These are phyloP conservation scores for Luperina nickerlii DNA, from an alignment of 2,888 invertebrate species.

Conservation along the genomic window DNA sequence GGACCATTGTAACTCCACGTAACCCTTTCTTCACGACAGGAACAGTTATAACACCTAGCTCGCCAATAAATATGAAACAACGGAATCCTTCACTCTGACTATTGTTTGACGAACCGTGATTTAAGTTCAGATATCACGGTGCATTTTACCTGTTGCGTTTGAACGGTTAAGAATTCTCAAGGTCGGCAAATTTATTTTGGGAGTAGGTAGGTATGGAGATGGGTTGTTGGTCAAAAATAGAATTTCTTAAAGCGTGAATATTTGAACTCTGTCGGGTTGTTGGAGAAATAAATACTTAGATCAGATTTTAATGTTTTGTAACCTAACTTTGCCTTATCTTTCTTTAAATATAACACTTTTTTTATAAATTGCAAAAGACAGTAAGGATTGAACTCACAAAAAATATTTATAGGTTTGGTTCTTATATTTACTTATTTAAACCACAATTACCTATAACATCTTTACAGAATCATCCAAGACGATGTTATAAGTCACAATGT, in stretches of 20 bases:
- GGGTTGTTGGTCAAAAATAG: slow-evolving; percentile 26
- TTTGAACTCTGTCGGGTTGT: slow-evolving; percentile 1
- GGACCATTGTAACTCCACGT: slow-evolving; percentile 69
- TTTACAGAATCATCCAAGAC: no score
- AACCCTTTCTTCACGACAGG: slow-evolving; percentile 76
- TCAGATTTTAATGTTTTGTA: neutral
- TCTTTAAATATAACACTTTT: neutral
- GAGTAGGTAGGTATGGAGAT: slow-evolving; percentile 31
- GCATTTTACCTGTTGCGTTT: slow-evolving; percentile 66
- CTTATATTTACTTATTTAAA: neutral
- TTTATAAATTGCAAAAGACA: neutral
- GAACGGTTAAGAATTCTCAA: slow-evolving; percentile 55
- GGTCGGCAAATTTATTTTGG: slow-evolving; percentile 48
- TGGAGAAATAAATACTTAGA: slow-evolving; percentile 3
- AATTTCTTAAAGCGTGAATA: slow-evolving; percentile 27
- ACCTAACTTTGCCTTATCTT: neutral
- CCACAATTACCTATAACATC: no score
- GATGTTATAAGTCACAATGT: no score
- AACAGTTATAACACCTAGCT: slow-evolving; percentile 68
- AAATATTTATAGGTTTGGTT: neutral
- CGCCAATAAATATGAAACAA: slow-evolving; percentile 62
- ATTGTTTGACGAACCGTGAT: slow-evolving; percentile 73
- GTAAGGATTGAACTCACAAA: neutral
- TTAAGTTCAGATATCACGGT: slow-evolving; percentile 68
- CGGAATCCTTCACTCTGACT: slow-evolving; percentile 55